Evolutionary conservation across 1,140 invertebrate species (phyloP).

Genomic region (Sinella curviseta): DNA sequence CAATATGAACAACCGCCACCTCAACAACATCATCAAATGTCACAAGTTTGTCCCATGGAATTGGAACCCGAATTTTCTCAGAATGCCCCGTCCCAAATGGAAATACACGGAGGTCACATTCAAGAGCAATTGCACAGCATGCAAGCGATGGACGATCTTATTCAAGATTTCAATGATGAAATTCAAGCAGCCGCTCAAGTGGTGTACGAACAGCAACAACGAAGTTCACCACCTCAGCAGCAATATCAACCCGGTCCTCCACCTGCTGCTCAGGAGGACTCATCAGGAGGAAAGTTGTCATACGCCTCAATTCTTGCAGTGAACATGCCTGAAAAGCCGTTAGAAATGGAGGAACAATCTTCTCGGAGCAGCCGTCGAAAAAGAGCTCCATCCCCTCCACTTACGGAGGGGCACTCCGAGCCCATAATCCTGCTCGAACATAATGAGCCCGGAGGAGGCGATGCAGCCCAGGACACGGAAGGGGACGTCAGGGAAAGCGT

Average conservation of each 20-base stretch:
- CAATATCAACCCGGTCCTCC: too few relatives aligned
- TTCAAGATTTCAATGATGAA: background rate
- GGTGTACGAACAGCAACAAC: background rate
- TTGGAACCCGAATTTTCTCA: background rate
- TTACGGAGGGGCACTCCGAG: background rate
- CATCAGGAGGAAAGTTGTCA: slow-evolving; percentile 7
- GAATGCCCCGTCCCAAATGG: background rate
- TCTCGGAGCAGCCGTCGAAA: background rate
- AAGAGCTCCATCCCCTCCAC: background rate
- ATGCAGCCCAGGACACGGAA: slow-evolving; percentile 2
- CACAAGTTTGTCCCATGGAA: background rate
- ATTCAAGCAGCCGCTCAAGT: too few relatives aligned
- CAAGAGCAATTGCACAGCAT: background rate
- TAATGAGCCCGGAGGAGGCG: background rate
- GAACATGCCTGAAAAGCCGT: slow-evolving; percentile 24
- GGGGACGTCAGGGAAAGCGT: slow-evolving; percentile 7
- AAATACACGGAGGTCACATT: background rate
- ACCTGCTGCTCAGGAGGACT: background rate
- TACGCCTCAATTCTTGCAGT: slow-evolving; percentile 33
- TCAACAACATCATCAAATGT: slow-evolving; percentile 1
- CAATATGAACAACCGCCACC: background rate
- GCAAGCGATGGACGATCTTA: background rate
- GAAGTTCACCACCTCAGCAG: background rate
- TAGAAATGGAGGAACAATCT: background rate
- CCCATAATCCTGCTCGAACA: background rate